These are phyloP conservation scores for Matsumurasca onukii DNA, from an alignment of 1,140 invertebrate genomes.

Conservation along the genomic window DNA sequence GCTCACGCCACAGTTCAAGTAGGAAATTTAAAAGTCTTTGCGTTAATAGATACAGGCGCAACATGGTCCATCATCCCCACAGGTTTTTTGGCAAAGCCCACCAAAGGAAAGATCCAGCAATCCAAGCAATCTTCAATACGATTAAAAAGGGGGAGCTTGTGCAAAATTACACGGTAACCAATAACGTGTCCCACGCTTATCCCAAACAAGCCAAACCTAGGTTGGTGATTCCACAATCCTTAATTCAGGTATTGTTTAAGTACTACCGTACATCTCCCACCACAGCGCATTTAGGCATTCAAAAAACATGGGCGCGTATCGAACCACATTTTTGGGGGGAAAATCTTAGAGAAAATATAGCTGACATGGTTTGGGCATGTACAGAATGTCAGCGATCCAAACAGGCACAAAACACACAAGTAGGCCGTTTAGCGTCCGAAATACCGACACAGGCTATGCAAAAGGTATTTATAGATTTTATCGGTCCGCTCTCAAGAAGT, in stretches of 20 bases:
- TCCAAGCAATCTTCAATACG: background rate
- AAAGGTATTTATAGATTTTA: slow-evolving; percentile 12
- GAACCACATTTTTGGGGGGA: background rate
- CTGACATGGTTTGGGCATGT: background rate
- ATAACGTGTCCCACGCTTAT: no score
- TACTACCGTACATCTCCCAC: slow-evolving; percentile 5
- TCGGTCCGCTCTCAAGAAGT: background rate
- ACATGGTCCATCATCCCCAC: no score
- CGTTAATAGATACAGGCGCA: no score
- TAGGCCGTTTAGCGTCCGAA: background rate
- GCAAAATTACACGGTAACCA: no score
- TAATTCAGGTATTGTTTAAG: no score
- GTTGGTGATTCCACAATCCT: no score
- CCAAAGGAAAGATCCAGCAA: background rate
- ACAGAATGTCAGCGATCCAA: background rate
- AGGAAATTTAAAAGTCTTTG: no score
- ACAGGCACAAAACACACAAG: slow-evolving; percentile 6
- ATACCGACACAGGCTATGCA: background rate
- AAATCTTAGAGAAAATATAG: background rate
- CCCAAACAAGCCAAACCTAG: no score
- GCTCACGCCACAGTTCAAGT: no score
- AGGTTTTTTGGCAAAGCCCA: no score
- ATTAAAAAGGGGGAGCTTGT: background rate
- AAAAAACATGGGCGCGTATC: slow-evolving; percentile 8
- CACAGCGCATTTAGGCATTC: slow-evolving; percentile 10